Percentiles rank a stretch among this genome's conserved stretches.
phyloP scores from a whole-genome alignment of 2,888 invertebrate genomes.

The Hemistola chrysoprasaria region DNA sequence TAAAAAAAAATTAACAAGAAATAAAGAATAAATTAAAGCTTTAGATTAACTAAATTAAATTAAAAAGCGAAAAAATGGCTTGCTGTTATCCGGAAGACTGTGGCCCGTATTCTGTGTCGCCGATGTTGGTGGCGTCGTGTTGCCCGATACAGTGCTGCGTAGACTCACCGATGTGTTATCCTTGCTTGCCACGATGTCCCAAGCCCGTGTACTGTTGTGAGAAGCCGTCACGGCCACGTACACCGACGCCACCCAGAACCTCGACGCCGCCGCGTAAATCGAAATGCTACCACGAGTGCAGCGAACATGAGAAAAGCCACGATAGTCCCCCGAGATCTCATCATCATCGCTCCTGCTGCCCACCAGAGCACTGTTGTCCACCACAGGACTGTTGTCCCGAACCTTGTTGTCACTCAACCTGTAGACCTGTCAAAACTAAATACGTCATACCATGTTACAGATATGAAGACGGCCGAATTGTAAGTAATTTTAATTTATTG shows the following conservation, averaged over 20 bases:
- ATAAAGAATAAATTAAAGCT: conserved; percentile 31
- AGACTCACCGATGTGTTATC: conserved; percentile 40
- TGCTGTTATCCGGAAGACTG: conserved; percentile 50
- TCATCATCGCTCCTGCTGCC: too few species aligned
- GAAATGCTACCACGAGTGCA: too few species aligned
- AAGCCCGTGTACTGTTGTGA: conserved; percentile 50
- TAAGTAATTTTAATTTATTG: too few species aligned
- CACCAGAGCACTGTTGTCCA: conserved; percentile 10
- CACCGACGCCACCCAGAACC: too few species aligned
- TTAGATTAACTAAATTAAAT: conserved; percentile 28
- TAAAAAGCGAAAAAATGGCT: conserved; percentile 51
- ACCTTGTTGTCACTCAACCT: conserved; percentile 32
- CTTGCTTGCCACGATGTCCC: conserved; percentile 53
- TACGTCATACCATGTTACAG: conserved; percentile 74
- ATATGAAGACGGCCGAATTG: conserved; percentile 74
- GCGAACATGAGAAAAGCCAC: too few species aligned
- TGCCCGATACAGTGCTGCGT: conserved; percentile 43
- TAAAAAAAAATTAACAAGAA: conserved; percentile 30
- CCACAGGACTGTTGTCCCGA: conserved; percentile 14
- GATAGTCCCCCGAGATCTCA: too few species aligned
- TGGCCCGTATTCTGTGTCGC: conserved; percentile 51
- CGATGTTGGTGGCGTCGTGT: conserved; percentile 46
- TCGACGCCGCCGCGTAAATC: too few species aligned
- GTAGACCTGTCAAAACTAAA: conserved; percentile 59
- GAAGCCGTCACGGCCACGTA: conserved; percentile 26